Evolutionary conservation across 2,797 vertebrate genomes (phyloP).

Genomic region (Geotrypetes seraphini): DNA sequence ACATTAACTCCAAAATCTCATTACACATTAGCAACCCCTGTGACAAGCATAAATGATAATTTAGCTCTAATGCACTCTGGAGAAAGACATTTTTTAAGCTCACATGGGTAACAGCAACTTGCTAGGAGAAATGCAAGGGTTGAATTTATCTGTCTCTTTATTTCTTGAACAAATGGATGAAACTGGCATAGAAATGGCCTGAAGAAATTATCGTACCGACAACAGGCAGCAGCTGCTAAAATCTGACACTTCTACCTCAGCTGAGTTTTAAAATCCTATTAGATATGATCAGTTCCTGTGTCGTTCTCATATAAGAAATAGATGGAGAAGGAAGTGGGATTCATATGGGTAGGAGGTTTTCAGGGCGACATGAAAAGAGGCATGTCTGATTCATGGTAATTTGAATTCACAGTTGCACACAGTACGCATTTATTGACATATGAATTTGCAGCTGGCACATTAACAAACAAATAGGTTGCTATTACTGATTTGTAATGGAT

Average conservation of each 20-base stretch:
- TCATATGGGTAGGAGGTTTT: background rate
- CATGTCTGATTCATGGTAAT: background rate
- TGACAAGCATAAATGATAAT: slow-evolving; percentile 52
- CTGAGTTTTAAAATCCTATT: background rate
- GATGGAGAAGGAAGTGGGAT: background rate
- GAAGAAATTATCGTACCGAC: slow-evolving; percentile 6
- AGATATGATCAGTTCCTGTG: background rate
- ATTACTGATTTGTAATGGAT: too few species aligned
- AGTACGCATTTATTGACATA: background rate
- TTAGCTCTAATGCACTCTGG: slow-evolving; percentile 38
- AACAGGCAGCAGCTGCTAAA: background rate
- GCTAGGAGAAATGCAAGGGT: slow-evolving; percentile 1
- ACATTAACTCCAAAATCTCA: slow-evolving; percentile 58
- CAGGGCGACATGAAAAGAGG: background rate
- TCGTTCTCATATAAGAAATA: background rate
- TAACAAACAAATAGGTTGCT: too few species aligned
- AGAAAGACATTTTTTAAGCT: slow-evolving; percentile 26
- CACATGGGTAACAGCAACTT: slow-evolving; percentile 1
- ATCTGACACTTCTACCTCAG: background rate
- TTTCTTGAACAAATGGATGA: slow-evolving; percentile 22
- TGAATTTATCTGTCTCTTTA: slow-evolving; percentile 23
- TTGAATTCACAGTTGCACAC: background rate
- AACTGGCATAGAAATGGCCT: slow-evolving; percentile 1
- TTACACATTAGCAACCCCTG: slow-evolving; percentile 42
- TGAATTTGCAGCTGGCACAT: background rate